Percentiles rank a stretch among this genome's conserved stretches.
Evolutionary conservation across 1,140 invertebrate genomes (phyloP).

Genomic region (Drosophila kikkawai): DNA sequence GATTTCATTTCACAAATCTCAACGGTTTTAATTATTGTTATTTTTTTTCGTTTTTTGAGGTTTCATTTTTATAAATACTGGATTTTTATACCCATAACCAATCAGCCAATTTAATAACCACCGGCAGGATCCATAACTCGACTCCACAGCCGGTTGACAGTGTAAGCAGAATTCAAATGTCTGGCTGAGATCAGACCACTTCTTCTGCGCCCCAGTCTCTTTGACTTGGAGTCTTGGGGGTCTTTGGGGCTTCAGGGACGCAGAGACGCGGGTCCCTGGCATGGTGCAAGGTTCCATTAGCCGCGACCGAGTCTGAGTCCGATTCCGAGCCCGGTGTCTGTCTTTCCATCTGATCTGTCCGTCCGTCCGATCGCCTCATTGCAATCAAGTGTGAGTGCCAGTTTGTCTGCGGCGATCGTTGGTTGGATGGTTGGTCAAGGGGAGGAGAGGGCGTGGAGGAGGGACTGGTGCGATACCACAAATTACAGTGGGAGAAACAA

Average conservation of each 20-base stretch:
- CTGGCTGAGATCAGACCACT: constrained; percentile 43
- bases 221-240: not conserved
- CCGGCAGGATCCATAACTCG: constrained; percentile 20
- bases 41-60: not conserved
- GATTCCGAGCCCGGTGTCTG: constrained; percentile 13
- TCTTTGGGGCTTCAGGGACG: not conserved
- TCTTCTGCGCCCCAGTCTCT: constrained; percentile 34
- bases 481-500: constrained; percentile 10
- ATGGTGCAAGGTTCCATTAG: constrained; percentile 74
- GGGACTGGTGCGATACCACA: constrained; percentile 33
- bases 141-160: constrained; percentile 36
- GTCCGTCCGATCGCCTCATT: constrained; percentile 50
- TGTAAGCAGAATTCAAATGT: constrained; percentile 45
- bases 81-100: constrained; percentile 26
- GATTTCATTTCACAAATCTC: constrained; percentile 39
- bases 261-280: constrained; percentile 12
- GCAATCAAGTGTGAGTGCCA: constrained; percentile 82
- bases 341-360: constrained; percentile 3
- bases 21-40: constrained; percentile 26
- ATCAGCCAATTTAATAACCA: constrained; percentile 38
- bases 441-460: not conserved
- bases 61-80: constrained; percentile 18
- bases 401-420: constrained; percentile 76
- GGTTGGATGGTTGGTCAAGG: constrained; percentile 14
- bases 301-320: constrained; percentile 47